Base-by-base conservation (phyloP, 2,113 vertebrate genomes). In the Pluvianellus socialis region DNA sequence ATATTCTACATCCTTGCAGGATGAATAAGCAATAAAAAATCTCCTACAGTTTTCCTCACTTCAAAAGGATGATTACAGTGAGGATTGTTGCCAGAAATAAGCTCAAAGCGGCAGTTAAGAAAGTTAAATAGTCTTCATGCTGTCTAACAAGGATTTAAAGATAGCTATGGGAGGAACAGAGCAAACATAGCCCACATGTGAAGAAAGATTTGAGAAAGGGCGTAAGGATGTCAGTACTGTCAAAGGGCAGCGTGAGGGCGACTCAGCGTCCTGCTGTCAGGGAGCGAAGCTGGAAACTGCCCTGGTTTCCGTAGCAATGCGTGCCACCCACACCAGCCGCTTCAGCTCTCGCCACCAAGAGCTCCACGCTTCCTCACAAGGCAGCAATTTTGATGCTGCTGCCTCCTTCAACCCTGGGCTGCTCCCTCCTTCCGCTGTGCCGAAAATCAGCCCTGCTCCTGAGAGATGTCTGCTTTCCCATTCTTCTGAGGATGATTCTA, bases 121-220 rank as follows among this genome's bases (percentile, higher is more conserved):
- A 28, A 85, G 42, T 73, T 77, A 44, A 92, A 66, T n/a, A 77
- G 24, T 40, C 56, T 40, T 82, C 19, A 17, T 44, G 22, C 32
- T 68, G 21, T 47, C 42, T 92, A 45, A n/a, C 10, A 62, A 47
- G 21, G 27, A 30, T 72, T 79, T 75, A 63, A 71, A 67, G 73
- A 27, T 35, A 91, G 58, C 47, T 92, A 5, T 55, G 32, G 65
- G 27, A 91, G 23, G 62, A 88, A 67, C 12, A 52, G 17, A 23
- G 27, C 52, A 92, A 70, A 45, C 11, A n/a, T 3, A 89, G 61
- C 66, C 28, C 80, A 56, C 23, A 20, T 52, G 33, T 1, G 17
- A 87, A 80, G 59, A 66, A 94, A 53, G 70, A 85, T 45, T 56
- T 85, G 76, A 87, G 61, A 74, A 90, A 67, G n/a, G 47, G 19